Conservation (phyloP, 2,888 invertebrate species). For the Thereva nobilitata region DNA sequence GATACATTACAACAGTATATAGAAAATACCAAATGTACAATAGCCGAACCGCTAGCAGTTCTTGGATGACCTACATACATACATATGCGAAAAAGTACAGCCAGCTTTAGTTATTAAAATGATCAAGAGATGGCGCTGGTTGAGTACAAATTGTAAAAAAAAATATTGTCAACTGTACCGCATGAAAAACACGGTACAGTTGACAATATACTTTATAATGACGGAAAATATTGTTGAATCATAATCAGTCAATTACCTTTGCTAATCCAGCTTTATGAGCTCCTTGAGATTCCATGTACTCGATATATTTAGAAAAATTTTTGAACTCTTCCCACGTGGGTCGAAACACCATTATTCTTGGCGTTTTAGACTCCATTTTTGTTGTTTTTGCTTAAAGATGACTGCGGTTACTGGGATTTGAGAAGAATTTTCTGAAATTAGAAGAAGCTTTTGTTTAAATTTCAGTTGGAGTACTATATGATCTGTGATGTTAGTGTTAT, state of each 20-base stretch:
- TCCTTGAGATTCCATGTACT: slow-evolving; percentile 89
- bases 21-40: too few relatives aligned
- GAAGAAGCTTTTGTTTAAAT: too few relatives aligned
- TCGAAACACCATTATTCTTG: slow-evolving; percentile 68
- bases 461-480: too few relatives aligned
- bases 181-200: slow-evolving; percentile 1
- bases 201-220: slow-evolving; percentile 5
- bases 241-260: slow-evolving; percentile 65
- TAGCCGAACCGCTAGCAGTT: too few relatives aligned
- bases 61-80: not conserved
- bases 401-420: too few relatives aligned
- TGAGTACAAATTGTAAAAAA: slow-evolving; percentile 28
- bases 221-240: slow-evolving; percentile 7
- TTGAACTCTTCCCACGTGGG: slow-evolving; percentile 98
- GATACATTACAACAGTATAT: too few relatives aligned
- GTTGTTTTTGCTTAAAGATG: too few relatives aligned
- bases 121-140: slow-evolving; percentile 39
- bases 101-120: not conserved
- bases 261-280: slow-evolving; percentile 95
- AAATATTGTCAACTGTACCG: slow-evolving; percentile 33
- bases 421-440: too few relatives aligned
- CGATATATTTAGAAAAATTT: slow-evolving; percentile 88
- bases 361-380: slow-evolving; percentile 19
- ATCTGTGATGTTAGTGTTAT: too few relatives aligned
- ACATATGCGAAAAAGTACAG: not conserved